phyloP scores from a whole-genome alignment of 2,113 vertebrate species.

The Hipposideros armiger region DNA sequence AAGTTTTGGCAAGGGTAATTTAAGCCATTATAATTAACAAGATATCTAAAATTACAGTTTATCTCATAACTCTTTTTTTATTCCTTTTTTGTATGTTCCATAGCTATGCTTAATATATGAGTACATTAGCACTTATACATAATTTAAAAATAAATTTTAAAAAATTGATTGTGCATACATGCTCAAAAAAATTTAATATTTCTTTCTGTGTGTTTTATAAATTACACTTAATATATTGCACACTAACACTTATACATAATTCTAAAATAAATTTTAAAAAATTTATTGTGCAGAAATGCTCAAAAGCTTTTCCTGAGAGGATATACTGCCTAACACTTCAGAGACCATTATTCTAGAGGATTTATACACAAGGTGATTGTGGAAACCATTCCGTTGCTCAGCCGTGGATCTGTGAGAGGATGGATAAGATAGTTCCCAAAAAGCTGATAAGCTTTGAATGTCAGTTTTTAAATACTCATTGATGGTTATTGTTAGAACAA shows the following conservation, averaged over 20 bases:
- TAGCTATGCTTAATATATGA: no score
- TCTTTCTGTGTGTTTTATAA: not conserved
- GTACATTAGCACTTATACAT: no score
- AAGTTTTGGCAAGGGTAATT: not conserved
- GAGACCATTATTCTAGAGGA: not conserved
- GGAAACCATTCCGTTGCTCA: not conserved
- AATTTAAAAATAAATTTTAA: not conserved
- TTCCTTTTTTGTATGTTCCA: not conserved
- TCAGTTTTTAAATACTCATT: not conserved
- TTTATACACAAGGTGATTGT: rapidly evolving
- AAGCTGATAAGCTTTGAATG: not conserved
- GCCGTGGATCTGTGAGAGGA: rapidly evolving
- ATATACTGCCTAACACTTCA: no score
- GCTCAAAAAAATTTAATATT: no score
- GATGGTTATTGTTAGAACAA: not conserved
- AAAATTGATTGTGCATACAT: not conserved
- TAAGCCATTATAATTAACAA: not conserved
- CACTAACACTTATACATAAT: not conserved
- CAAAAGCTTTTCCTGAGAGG: not conserved
- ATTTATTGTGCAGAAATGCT: not conserved
- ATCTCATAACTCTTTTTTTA: not conserved
- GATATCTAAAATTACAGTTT: not conserved
- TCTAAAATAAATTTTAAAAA: not conserved
- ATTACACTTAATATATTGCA: no score
- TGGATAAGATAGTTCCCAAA: rapidly evolving